phyloP scores from a whole-genome alignment of 2,888 invertebrate genomes.

The Cryptus armator region DNA sequence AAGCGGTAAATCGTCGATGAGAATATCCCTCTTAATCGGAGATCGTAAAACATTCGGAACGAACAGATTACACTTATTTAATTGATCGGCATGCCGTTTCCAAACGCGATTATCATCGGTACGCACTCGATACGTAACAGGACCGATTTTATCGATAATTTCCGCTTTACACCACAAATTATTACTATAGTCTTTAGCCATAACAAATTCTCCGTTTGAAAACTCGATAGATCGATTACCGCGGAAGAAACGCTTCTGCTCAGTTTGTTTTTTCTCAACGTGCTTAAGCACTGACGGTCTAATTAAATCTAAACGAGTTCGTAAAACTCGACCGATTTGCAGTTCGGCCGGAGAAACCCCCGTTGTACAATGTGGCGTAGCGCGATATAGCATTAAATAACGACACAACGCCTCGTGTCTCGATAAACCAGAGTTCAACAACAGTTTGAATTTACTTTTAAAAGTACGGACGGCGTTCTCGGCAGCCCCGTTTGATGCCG shows the following conservation, averaged over 20 bases:
- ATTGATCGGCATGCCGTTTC: conserved; percentile 27
- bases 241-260: conserved; percentile 52
- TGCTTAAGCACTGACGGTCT: conserved; percentile 38
- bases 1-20: background rate
- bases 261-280: conserved; percentile 47
- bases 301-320: conserved; percentile 49
- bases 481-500: conserved; percentile 59
- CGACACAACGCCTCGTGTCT: conserved; percentile 16
- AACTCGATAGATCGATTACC: conserved; percentile 58
- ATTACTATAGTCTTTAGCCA: conserved; percentile 63
- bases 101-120: conserved; percentile 30
- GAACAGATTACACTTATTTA: background rate
- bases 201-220: conserved; percentile 40
- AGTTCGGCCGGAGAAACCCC: conserved; percentile 56
- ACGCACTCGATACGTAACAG: conserved; percentile 60
- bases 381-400: conserved; percentile 33
- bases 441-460: conserved; percentile 51
- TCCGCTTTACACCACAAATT: conserved; percentile 46
- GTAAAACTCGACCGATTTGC: conserved; percentile 36
- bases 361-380: conserved; percentile 58
- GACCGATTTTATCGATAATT: conserved; percentile 52
- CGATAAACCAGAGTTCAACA: conserved; percentile 17
- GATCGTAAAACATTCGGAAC: background rate
- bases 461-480: conserved; percentile 58
- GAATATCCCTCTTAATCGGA: background rate